Evolutionary conservation across 2,797 vertebrate genomes (phyloP).

Genomic region (Hapalemur alaotrensis): DNA sequence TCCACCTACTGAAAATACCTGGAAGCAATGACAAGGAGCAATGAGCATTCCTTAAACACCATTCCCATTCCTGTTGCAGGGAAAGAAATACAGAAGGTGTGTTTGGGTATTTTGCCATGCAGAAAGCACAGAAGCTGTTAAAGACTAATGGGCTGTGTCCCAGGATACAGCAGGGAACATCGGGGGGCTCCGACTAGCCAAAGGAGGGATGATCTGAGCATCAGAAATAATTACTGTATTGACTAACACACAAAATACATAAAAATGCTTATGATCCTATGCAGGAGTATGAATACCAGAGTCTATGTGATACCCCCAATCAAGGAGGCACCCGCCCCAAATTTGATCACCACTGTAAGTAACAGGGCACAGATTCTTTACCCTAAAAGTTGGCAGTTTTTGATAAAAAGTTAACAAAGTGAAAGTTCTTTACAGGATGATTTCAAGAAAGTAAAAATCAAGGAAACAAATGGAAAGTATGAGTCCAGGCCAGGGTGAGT

Average conservation of each 20-base stretch:
- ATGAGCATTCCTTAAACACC: no score
- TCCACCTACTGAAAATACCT: not conserved
- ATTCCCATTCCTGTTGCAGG: not conserved
- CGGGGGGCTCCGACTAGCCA: not conserved
- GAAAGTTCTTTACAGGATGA: not conserved
- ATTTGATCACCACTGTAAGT: not conserved
- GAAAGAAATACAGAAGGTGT: not conserved
- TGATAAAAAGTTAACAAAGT: not conserved
- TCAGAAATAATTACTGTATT: not conserved
- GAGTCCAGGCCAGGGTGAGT: not conserved
- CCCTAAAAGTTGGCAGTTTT: not conserved
- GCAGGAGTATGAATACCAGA: not conserved
- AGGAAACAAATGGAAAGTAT: not conserved
- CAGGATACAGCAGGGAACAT: not conserved
- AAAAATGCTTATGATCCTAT: not conserved
- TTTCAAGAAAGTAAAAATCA: not conserved
- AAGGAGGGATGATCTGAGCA: not conserved
- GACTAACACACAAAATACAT: not conserved
- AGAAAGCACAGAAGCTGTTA: not conserved
- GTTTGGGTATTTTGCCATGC: not conserved
- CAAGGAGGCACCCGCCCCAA: not conserved
- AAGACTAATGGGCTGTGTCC: not conserved
- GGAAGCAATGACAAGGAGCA: not conserved
- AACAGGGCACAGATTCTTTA: not conserved
- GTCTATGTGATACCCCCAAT: not conserved